These are phyloP conservation scores for Tiliqua scincoides DNA, from an alignment of 2,113 vertebrate species.

Conservation along the genomic window DNA sequence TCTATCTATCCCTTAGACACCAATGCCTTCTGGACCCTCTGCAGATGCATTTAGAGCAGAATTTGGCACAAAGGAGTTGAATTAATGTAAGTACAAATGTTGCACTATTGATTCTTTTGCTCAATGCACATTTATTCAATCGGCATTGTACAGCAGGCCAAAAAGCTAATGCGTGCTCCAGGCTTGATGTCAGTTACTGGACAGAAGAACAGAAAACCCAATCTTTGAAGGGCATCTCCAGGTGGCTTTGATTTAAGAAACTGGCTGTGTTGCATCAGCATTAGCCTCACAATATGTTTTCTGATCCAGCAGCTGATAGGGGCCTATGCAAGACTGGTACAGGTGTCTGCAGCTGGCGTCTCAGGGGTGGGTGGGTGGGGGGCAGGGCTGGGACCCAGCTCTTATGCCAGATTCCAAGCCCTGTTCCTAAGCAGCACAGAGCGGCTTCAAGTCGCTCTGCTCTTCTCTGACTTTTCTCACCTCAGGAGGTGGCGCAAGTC, in stretches of 20 bases:
- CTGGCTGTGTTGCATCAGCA: not conserved
- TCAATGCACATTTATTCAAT: not conserved
- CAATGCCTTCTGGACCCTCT: conserved; percentile 3
- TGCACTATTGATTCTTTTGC: not conserved
- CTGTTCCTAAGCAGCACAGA: no score
- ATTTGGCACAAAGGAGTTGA: conserved; percentile 50
- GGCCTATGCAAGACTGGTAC: not conserved
- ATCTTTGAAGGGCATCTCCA: not conserved
- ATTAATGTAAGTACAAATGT: conserved; percentile 38
- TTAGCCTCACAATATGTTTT: not conserved
- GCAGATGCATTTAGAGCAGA: conserved; percentile 22
- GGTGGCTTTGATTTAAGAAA: not conserved
- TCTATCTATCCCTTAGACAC: conserved; percentile 54
- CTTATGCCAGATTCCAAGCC: no score
- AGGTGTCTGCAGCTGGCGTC: not conserved
- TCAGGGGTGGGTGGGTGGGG: no score
- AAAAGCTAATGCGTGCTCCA: not conserved
- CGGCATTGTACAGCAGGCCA: not conserved
- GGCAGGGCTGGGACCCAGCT: no score
- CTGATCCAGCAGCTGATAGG: not conserved
- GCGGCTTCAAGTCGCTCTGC: no score
- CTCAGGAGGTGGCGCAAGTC: no score
- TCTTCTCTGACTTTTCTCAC: no score
- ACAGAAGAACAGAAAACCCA: not conserved
- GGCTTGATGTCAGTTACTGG: not conserved